Conservation (phyloP, 2,113 vertebrate genomes). For the Xiphophorus maculatus region DNA sequence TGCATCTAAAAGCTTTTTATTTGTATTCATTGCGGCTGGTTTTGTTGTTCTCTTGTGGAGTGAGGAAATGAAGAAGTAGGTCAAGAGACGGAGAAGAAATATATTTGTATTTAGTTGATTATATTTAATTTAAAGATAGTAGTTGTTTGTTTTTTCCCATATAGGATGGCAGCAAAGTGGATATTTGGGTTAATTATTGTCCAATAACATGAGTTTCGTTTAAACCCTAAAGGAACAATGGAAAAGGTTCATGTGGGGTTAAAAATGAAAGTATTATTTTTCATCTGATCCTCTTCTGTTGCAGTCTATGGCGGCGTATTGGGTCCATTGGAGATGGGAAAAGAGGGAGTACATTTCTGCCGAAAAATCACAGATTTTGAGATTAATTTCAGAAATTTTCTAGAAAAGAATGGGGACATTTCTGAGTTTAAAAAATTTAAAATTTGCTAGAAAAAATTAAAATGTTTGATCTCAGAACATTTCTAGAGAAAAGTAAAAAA, state of each 20-base stretch:
- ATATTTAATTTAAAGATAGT: too few species aligned
- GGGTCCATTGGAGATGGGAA: too few species aligned
- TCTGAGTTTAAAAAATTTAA: too few species aligned
- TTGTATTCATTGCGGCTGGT: constrained; percentile 19
- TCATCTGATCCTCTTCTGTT: background rate
- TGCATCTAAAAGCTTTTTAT: constrained; percentile 11
- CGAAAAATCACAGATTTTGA: too few species aligned
- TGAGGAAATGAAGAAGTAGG: constrained; percentile 15
- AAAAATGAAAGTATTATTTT: background rate
- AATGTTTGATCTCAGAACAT: too few species aligned
- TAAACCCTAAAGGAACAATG: background rate
- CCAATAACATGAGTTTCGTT: background rate
- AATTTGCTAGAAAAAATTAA: too few species aligned
- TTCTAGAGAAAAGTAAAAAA: too few species aligned
- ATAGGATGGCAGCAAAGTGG: too few species aligned
- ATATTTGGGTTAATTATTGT: background rate
- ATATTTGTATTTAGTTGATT: background rate
- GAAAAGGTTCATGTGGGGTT: background rate
- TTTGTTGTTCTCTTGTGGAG: constrained; percentile 15
- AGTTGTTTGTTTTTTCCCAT: background rate
- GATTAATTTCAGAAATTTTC: too few species aligned
- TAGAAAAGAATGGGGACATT: too few species aligned
- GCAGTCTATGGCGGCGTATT: too few species aligned
- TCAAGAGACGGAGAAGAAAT: background rate
- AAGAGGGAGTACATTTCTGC: too few species aligned